Evolutionary conservation across 2,888 invertebrate species (phyloP).

Genomic region (Microctonus hyperodae): DNA sequence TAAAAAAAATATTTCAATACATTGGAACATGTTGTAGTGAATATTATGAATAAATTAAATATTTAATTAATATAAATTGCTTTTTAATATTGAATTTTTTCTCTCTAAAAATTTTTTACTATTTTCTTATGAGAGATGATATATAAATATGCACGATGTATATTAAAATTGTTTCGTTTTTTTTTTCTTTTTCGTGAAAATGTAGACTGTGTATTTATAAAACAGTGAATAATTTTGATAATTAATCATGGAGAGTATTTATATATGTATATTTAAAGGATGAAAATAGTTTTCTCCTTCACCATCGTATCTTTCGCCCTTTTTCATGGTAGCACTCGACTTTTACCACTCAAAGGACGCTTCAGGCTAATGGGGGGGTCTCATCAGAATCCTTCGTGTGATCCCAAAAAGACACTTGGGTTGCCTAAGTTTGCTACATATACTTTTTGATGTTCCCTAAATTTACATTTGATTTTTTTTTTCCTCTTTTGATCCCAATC

Average conservation of each 20-base stretch:
- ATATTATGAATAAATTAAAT: too few species aligned
- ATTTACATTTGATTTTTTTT: slow-evolving; percentile 2
- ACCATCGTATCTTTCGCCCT: neutral
- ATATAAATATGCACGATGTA: neutral
- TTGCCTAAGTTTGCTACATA: slow-evolving; percentile 1
- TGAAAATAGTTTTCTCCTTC: slow-evolving; percentile 11
- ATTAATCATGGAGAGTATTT: slow-evolving; percentile 4
- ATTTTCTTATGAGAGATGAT: too few species aligned
- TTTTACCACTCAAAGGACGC: slow-evolving; percentile 13
- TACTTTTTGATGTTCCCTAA: slow-evolving; percentile 20
- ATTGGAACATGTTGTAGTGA: too few species aligned
- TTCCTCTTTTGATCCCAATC: neutral
- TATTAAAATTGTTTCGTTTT: neutral
- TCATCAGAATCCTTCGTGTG: slow-evolving; percentile 15
- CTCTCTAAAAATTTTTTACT: too few species aligned
- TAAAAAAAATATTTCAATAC: too few species aligned
- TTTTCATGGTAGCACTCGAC: slow-evolving; percentile 15
- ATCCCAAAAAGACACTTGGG: slow-evolving; percentile 24
- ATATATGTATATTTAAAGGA: neutral
- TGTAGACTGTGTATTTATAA: neutral
- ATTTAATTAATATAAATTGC: neutral
- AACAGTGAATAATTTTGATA: slow-evolving; percentile 4
- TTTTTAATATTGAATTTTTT: neutral
- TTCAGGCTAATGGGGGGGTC: slow-evolving; percentile 20
- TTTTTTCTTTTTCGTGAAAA: neutral